Evolutionary conservation across 1,140 invertebrate species (phyloP), one percentile per base, ranked within the genome.

Genomic region (Aphis gossypii): DNA sequence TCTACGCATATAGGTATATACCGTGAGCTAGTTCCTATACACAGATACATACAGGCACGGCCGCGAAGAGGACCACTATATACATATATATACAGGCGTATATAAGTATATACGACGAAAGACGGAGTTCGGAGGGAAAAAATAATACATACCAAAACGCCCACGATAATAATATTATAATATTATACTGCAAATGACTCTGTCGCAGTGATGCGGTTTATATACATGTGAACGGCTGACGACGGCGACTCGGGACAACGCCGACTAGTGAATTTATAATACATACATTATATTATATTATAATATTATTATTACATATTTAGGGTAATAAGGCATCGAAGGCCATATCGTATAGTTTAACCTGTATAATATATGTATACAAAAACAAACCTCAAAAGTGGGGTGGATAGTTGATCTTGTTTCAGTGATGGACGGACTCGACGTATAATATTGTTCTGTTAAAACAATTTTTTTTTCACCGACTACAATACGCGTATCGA

Each of bases 141-240:
- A 92, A 82, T 83, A 92, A 11, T 20, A 92, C 90, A 68, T 83
- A 92, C 68, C 90, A 4, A 76, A 92, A 92, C 90, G 68, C 90
- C 90, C 90, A 92, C 90, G 68, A 92, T 23, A 54, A 90, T 30
- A 35, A 90, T 90, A 90, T 90, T 38, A 56, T 89, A 54, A 35
- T 89, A 90, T 56, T 90, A 60, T 48, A 48, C 44, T 38, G 18
- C 23, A 41, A 41, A 83, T n/a, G 21, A 38, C n/a, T 76, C 38
- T 38, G 38, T 21, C 82, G 21, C 38, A 84, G 21, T 14, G 60
- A 76, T 76, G 60, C 5, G 30, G 60, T 76, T 76, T n/a, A 76
- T 30, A 30, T 68, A 48, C 30, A 48, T 87, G 30, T 21, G 21
- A 8, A 38, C 21, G 30, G 48, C 41, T 46, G 44, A 46, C 25